Percentiles rank a stretch among this genome's conserved stretches.
Conservation (phyloP, 2,888 invertebrate species). For the Nasonovia ribisnigri region DNA sequence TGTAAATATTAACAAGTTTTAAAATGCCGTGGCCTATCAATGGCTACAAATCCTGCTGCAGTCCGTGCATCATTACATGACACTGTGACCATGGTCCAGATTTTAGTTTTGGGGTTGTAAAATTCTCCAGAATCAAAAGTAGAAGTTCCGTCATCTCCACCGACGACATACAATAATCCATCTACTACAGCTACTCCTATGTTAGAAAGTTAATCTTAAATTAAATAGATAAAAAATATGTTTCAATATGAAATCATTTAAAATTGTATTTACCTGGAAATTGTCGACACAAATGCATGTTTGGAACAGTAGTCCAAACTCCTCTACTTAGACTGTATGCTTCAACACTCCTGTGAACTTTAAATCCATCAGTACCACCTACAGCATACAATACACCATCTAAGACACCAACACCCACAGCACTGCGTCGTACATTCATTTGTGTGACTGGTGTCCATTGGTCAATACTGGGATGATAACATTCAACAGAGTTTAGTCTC, state of each 20-base stretch:
- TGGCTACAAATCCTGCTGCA: too few species aligned
- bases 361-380: slow-evolving; percentile 95
- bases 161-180: too few species aligned
- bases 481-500: too few species aligned
- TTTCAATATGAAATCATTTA: not conserved
- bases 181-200: slow-evolving; percentile 86
- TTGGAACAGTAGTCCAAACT: slow-evolving; percentile 84
- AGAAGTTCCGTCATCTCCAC: too few species aligned
- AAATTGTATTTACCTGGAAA: slow-evolving; percentile 80
- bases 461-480: slow-evolving; percentile 85
- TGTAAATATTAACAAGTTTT: too few species aligned
- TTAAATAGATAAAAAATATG: not conserved
- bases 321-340: slow-evolving; percentile 84
- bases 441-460: slow-evolving; percentile 86
- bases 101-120: too few species aligned
- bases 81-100: too few species aligned
- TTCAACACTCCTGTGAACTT: slow-evolving; percentile 94
- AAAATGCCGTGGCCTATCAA: too few species aligned
- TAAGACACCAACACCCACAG: slow-evolving; percentile 92
- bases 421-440: slow-evolving; percentile 91
- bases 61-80: too few species aligned
- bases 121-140: too few species aligned
- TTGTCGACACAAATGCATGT: slow-evolving; percentile 89
- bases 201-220: slow-evolving; percentile 65
- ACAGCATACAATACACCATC: slow-evolving; percentile 92